A percentile compares a stretch with the other conserved stretches of the same genome.
phyloP scores from a whole-genome alignment of 2,113 vertebrate genomes.

The Myanophis thanlyinensis region DNA sequence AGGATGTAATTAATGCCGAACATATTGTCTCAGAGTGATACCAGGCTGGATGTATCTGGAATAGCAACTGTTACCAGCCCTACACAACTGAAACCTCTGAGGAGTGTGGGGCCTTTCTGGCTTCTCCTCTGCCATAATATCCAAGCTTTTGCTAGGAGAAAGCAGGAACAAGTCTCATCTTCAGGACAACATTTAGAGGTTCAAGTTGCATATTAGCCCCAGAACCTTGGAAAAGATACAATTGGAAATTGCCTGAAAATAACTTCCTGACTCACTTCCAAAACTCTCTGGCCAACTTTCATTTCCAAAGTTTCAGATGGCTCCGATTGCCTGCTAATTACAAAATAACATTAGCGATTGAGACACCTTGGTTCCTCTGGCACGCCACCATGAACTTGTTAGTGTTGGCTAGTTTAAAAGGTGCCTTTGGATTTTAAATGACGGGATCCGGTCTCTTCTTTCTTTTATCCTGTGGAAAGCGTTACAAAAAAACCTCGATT shows the following conservation, averaged over 20 bases:
- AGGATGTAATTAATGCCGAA: background rate
- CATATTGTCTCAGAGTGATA: background rate
- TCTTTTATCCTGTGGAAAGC: background rate
- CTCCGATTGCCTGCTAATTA: background rate
- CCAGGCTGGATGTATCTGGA: background rate
- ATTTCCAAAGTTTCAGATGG: background rate
- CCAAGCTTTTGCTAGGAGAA: slow-evolving; percentile 13
- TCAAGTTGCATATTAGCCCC: background rate
- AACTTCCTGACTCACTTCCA: background rate
- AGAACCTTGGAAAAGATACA: background rate
- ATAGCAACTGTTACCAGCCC: background rate
- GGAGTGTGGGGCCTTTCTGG: background rate
- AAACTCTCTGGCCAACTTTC: background rate
- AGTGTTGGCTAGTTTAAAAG: background rate
- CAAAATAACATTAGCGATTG: background rate
- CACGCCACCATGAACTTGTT: background rate
- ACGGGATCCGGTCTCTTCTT: background rate
- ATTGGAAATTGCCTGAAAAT: background rate
- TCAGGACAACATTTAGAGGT: background rate
- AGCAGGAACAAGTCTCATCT: slow-evolving; percentile 19
- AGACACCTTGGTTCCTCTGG: background rate
- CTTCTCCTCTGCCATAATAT: background rate
- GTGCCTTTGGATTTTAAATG: background rate
- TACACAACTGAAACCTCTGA: background rate
- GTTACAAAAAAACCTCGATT: background rate